Base-by-base conservation (phyloP, 2,113 vertebrate genomes). In the Macaca mulatta region DNA sequence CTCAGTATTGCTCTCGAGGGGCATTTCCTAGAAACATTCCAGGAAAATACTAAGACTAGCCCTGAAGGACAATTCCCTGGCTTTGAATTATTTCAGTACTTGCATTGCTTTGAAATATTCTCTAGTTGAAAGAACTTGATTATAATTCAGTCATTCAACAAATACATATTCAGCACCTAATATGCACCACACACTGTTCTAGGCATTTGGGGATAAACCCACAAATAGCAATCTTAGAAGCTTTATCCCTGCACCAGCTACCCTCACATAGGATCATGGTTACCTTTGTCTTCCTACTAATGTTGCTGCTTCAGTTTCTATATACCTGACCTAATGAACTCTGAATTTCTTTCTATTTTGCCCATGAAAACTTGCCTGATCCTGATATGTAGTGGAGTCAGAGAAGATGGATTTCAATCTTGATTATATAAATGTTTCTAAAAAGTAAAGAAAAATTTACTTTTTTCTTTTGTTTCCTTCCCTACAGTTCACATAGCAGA, bases 51-150 rank as follows among this genome's bases (percentile, higher is more conserved):
- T 84, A 64, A 97, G 8, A 32, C 16, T 90, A 61, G 77, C 6
- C n/a, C 25, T 75, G 6, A 87, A 45, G 11, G 38, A 79, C 69
- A 64, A 75, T 88, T 74, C 8, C 43, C 17, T 90, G 32, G 25
- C 13, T 88, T 22, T 50, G 14, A 93, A 17, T 96, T 90, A 72
- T 94, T 94, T 95, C 12, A 77, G 23, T 40, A 27, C 22, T 84
- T 89, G 64, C 4, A 43, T 50, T 85, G 52, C 50, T 89, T 93
- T 93, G 79, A 92, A 89, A 93, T 85, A 97, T 55, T 88, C 35
- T 35, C 7, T 57, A 85, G 22, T 75, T 75, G 18, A 40, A 84
- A 48, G 70, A 90, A 35, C 11, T 64, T 48, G 27, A 70, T 82
- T 89, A 55, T 61, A 75, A 89, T 70, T 81, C 25, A 90, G 9